Base-by-base conservation (phyloP, 2,113 vertebrate genomes). In the Gadus macrocephalus region DNA sequence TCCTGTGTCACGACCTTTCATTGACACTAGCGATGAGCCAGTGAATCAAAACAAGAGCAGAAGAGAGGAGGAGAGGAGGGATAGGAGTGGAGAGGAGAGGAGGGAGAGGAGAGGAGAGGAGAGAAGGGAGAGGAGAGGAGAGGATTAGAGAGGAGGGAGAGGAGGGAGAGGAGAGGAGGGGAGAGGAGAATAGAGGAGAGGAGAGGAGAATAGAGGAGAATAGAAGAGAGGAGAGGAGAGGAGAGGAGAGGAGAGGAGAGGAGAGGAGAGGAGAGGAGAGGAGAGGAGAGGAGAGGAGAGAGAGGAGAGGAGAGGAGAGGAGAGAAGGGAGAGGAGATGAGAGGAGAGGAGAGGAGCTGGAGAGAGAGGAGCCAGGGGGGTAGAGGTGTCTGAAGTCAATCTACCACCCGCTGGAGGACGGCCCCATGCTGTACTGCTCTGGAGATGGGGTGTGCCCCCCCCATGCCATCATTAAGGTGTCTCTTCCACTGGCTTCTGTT, bases 1-100 rank as follows among this genome's bases (percentile, higher is more conserved):
- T 66, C 69, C 69, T 58, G 59, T 17, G 62, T 59, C 19, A 4
- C 72, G 74, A 66, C 83, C 78, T 82, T 85, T 77, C 78, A 82
- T 19, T 74, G 83, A 74, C 58, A 55, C 61, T 35, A 64, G 68
- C 4, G 70, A 74, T 5, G 20, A 60, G 28, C 67, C 81, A 74
- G 35, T 75, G 82, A 81, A 72, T 11, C n/a, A 58, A 73, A 68
- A 77, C 72, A 53, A 27, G 67, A 28, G 71, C 49, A 19, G 20
- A 55, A 59, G 66, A 25, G 19, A 64, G 14, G 22, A 62, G 65
- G 19, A 60, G 76, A 74, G 69, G 60, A 20, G n/a, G n/a, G n/a
- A n/a, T n/a, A n/a, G 27, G 5, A 62, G 49, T 67, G 49, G 72
- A 67, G 74, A 60, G 49, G 38, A 69, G 64, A 68, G 20, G 67